These are phyloP conservation scores for Tyrannus savana DNA, from an alignment of 2,113 vertebrate genomes.

Conservation along the genomic window DNA sequence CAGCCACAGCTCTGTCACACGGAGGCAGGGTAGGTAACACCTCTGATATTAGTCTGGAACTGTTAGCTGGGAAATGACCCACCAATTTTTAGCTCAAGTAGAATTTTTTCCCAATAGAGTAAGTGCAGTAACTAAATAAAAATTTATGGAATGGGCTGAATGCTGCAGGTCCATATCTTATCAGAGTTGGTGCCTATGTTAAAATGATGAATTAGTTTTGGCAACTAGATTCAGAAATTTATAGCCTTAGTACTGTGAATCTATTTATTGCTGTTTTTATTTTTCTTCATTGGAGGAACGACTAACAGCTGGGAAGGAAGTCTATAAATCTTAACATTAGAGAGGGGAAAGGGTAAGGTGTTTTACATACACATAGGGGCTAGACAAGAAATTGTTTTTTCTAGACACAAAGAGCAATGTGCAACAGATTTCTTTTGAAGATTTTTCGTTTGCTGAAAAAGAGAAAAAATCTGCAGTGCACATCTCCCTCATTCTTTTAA, in stretches of 20 bases:
- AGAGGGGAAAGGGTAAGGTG: conserved; percentile 1
- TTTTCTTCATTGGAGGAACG: neutral
- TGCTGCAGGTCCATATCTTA: neutral
- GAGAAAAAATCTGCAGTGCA: neutral
- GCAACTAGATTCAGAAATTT: conserved; percentile 16
- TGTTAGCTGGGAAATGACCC: neutral
- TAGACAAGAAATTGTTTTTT: neutral
- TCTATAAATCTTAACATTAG: conserved; percentile 27
- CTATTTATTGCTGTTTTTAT: conserved; percentile 21
- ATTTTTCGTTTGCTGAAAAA: neutral
- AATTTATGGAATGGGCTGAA: neutral
- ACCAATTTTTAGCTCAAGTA: neutral
- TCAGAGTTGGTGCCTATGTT: neutral
- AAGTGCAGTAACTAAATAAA: conserved; percentile 16
- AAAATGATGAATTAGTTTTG: conserved; percentile 28
- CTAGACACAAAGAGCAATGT: neutral
- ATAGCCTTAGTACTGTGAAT: neutral
- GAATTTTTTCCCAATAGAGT: neutral
- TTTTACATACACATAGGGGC: neutral
- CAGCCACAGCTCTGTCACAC: neutral
- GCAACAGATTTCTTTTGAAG: neutral
- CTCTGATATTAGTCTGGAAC: neutral
- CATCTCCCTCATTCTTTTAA: neutral
- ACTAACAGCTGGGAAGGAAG: neutral
- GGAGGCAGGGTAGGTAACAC: neutral